Base-by-base conservation (phyloP, 2,797 vertebrate species). In the Eulemur coronatus region DNA sequence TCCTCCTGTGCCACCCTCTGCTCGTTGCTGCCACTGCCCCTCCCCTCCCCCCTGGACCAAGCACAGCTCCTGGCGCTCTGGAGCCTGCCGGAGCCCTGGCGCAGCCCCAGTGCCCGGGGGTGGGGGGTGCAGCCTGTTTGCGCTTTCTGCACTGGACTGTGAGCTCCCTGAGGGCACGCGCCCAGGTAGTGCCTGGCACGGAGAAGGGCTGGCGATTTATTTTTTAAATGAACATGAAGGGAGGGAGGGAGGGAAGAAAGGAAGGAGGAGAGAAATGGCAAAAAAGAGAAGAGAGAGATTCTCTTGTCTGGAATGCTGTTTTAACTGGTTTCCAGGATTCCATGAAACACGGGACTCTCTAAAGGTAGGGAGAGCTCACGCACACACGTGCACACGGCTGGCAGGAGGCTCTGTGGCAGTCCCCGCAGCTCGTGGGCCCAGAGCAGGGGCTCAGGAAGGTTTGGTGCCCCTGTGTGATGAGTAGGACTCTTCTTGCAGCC, bases 51-150 rank as follows among this genome's bases (percentile, higher is more conserved):
- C 7, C 30, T 13, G 33, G 35, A 35, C n/a, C 26, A 13, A 6
- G 17, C 0, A 2, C 9, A 28, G 15, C 52, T 35, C 22, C 30
- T 28, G 20, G 24, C 1, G 30, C 41, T 24, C 73, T 26, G 4
- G 0, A 5, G 48, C 75, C 48, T n/a, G 35, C 48, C 0, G 3
- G 30, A 46, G 30, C 28, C 70, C 70, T 1, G 17, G 26, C 6
- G 0, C 26, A 5, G 33, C 24, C 14, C 26, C 24, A 2, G 13
- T 5, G 4, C 11, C 22, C 14, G 35, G 13, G 4, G 50, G 50
- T 17, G 17, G 48, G 7, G n/a, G 35, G 4, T n/a, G 8, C 18
- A 61, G 17, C n/a, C 86, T 35, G 17, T 12, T 30, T 1, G 0
- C 61, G 20, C 80, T 43, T 22, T 38, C 80, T 41, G 28, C 69